phyloP scores from a whole-genome alignment of 2,797 vertebrate species.

The Cyclopterus lumpus region DNA sequence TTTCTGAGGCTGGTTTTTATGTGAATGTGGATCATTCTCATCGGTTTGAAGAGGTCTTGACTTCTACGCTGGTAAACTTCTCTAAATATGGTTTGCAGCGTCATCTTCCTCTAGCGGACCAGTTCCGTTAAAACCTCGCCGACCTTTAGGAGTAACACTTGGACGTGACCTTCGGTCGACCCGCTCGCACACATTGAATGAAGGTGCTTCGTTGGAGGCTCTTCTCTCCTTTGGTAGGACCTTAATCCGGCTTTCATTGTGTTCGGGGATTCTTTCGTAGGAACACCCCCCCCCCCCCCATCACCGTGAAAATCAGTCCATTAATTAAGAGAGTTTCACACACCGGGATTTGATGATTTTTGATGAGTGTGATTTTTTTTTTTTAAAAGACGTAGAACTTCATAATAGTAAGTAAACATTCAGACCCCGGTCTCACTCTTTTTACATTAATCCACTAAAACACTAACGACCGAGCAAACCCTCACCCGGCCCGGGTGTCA shows the following conservation, averaged over 20 bases:
- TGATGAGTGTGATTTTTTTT: too few relatives aligned
- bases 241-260: not conserved
- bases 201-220: not conserved
- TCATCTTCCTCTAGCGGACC: not conserved
- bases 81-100: not conserved
- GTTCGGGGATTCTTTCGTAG: too few relatives aligned
- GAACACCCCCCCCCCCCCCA: too few relatives aligned
- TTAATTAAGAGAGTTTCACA: too few relatives aligned
- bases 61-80: too few relatives aligned
- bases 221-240: not conserved
- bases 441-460: not conserved
- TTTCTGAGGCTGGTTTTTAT: too few relatives aligned
- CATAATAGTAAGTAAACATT: not conserved
- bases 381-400: not conserved
- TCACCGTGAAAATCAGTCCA: too few relatives aligned
- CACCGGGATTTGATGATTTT: too few relatives aligned
- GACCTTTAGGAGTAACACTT: not conserved
- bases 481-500: too few relatives aligned
- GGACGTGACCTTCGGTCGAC: not conserved
- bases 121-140: not conserved
- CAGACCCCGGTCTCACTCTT: not conserved
- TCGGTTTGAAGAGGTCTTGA: too few relatives aligned
- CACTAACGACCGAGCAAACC: not conserved
- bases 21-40: too few relatives aligned
- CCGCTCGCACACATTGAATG: not conserved